phyloP scores from a whole-genome alignment of 2,888 invertebrate species.

The Phalera bucephala region DNA sequence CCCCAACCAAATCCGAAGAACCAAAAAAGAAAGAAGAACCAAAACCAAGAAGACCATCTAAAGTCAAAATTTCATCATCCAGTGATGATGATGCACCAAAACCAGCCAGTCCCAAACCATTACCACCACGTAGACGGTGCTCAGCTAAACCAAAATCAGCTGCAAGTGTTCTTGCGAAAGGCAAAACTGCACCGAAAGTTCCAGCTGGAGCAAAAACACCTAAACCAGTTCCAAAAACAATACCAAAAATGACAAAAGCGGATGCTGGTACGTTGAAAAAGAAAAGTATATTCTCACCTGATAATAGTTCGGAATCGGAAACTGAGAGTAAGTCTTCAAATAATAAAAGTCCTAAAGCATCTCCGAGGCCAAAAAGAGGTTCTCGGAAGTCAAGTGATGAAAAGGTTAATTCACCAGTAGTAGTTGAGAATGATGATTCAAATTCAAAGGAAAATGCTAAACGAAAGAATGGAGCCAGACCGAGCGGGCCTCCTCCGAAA shows the following conservation, averaged over 20 bases:
- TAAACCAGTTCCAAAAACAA: constrained; percentile 63
- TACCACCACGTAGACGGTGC: constrained; percentile 73
- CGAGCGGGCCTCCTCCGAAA: constrained; percentile 70
- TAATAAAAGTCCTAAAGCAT: constrained; percentile 51
- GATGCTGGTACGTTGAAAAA: constrained; percentile 78
- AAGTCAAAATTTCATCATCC: constrained; percentile 78
- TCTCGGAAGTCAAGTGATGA: constrained; percentile 69
- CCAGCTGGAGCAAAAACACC: constrained; percentile 70
- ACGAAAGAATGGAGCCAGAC: constrained; percentile 57
- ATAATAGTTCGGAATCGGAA: constrained; percentile 83
- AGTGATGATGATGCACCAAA: constrained; percentile 84
- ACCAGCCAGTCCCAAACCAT: constrained; percentile 57
- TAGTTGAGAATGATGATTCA: constrained; percentile 59
- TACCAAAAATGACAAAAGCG: constrained; percentile 52
- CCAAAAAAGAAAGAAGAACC: constrained; percentile 61
- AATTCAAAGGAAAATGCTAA: constrained; percentile 57
- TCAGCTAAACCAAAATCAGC: constrained; percentile 85
- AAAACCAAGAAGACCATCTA: constrained; percentile 59
- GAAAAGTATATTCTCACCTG: constrained; percentile 92
- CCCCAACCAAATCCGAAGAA: constrained; percentile 65
- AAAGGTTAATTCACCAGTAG: constrained; percentile 47
- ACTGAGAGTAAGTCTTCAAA: constrained; percentile 61
- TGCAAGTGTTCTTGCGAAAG: constrained; percentile 84
- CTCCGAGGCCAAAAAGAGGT: constrained; percentile 55
- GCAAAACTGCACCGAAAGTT: constrained; percentile 53